These are phyloP conservation scores for Rhinoderma darwinii DNA, from an alignment of 2,113 vertebrate genomes.

Conservation along the genomic window DNA sequence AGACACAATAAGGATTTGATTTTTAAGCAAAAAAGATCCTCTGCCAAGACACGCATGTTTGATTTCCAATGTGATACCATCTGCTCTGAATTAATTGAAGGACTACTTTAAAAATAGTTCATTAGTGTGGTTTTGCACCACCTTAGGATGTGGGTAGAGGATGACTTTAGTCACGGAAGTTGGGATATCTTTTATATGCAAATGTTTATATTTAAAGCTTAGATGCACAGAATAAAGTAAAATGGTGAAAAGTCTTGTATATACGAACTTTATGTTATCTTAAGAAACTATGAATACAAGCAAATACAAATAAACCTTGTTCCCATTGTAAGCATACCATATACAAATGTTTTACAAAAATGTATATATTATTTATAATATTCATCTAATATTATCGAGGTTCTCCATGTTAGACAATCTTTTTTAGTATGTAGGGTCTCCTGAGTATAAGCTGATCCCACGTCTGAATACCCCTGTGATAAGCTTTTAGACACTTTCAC, in stretches of 20 bases:
- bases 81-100: conserved; percentile 48
- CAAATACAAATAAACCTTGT: neutral
- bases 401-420: too few species aligned
- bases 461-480: too few species aligned
- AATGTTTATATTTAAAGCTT: neutral
- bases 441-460: too few species aligned
- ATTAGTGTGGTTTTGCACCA: conserved; percentile 49
- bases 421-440: too few species aligned
- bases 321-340: neutral
- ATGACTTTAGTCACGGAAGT: conserved; percentile 38
- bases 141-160: conserved; percentile 24
- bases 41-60: conserved; percentile 46
- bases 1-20: conserved; percentile 53
- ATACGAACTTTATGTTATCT: neutral
- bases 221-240: conserved; percentile 4
- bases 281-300: neutral
- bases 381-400: too few species aligned
- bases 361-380: too few species aligned
- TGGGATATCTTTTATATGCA: neutral
- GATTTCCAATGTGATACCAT: conserved; percentile 51
- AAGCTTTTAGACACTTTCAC: too few species aligned
- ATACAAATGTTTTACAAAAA: too few species aligned
- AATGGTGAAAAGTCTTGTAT: neutral
- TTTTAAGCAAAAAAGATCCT: conserved; percentile 41
- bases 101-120: conserved; percentile 43